These are phyloP conservation scores for Rotaria macrura DNA, from an alignment of 2,888 invertebrate genomes.

Conservation along the genomic window DNA sequence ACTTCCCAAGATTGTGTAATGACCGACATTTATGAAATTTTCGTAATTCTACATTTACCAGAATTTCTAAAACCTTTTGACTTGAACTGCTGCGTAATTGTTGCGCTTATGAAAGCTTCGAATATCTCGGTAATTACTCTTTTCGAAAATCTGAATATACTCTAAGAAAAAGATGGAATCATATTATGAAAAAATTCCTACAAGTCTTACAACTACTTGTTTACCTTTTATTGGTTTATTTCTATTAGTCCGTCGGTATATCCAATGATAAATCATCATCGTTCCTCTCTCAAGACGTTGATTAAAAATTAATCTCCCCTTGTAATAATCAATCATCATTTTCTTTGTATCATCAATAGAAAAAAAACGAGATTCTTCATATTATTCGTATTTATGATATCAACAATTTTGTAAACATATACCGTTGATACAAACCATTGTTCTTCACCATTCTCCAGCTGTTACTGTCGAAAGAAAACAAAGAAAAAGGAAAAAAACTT, in stretches of 20 bases:
- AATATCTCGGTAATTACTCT: too few species aligned
- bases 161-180: too few species aligned
- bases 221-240: too few species aligned
- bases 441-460: neutral
- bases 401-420: neutral
- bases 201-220: too few species aligned
- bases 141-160: too few species aligned
- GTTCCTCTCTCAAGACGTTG: neutral
- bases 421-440: neutral
- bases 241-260: neutral
- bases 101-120: too few species aligned
- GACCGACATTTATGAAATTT: too few species aligned
- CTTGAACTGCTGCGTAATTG: too few species aligned
- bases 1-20: too few species aligned
- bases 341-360: neutral
- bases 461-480: constrained; percentile 8
- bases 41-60: too few species aligned
- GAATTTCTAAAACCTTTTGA: too few species aligned
- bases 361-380: neutral
- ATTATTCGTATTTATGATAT: neutral
- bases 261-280: neutral
- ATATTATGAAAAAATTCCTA: too few species aligned
- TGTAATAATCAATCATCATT: neutral
- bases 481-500: neutral
- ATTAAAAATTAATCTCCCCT: neutral